These are phyloP conservation scores for Pionites leucogaster DNA, from an alignment of 2,113 vertebrate genomes.

Conservation along the genomic window DNA sequence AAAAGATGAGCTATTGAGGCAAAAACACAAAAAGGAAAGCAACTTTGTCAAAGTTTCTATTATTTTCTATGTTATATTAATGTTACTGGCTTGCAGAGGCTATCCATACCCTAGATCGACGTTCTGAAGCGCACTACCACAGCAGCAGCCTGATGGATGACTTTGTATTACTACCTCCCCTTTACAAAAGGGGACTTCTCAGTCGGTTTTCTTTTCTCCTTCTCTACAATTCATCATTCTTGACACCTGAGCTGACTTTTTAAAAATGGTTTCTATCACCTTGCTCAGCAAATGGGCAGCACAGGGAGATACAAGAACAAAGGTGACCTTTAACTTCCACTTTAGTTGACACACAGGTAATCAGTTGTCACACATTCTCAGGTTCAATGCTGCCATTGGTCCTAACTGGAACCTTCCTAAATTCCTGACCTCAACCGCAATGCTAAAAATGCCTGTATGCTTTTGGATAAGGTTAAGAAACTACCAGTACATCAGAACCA, in stretches of 20 bases:
- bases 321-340: constrained; percentile 32
- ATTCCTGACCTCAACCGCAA: not conserved
- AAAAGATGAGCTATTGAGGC: not conserved
- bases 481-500: not conserved
- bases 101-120: not conserved
- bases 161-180: not conserved
- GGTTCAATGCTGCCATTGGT: not conserved
- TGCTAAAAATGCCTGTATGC: not conserved
- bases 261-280: not conserved
- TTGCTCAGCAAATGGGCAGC: not conserved
- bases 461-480: not conserved
- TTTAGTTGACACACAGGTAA: not conserved
- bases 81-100: not conserved
- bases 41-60: not conserved
- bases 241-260: constrained; percentile 19
- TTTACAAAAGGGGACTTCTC: constrained; percentile 27
- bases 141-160: constrained; percentile 51
- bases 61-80: not conserved
- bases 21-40: not conserved
- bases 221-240: constrained; percentile 52
- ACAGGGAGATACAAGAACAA: not conserved
- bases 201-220: not conserved
- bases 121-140: not conserved
- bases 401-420: not conserved
- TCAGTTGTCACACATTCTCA: not conserved